Conservation (phyloP, 1,140 invertebrate genomes). For the Drosophila sturtevanti region DNA sequence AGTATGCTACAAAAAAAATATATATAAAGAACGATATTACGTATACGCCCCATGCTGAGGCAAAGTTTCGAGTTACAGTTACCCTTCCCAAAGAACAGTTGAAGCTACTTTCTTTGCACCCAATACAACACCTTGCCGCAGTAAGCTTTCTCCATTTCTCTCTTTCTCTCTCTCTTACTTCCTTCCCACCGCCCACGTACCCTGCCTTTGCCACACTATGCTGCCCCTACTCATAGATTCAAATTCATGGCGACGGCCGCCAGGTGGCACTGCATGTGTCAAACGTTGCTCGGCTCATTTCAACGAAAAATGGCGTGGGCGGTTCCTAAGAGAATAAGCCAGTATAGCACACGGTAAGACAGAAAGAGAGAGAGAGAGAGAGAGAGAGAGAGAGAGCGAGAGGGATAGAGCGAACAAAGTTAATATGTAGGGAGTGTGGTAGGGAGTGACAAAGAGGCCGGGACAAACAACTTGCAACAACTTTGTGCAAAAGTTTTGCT, state of each 20-base stretch:
- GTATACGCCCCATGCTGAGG: constrained; percentile 54
- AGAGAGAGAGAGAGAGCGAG: not conserved
- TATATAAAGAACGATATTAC: constrained; percentile 44
- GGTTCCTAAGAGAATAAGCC: constrained; percentile 3
- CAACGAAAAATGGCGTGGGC: constrained; percentile 40
- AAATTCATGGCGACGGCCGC: constrained; percentile 68
- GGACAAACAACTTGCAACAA: constrained; percentile 68
- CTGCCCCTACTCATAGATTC: constrained; percentile 40
- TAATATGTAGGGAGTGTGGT: not conserved
- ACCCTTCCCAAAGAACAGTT: not conserved
- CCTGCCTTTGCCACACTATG: too few species aligned
- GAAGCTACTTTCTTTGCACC: not conserved
- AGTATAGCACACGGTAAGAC: not conserved
- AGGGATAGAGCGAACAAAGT: not conserved
- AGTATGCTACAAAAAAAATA: constrained; percentile 54
- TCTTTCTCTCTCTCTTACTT: too few species aligned
- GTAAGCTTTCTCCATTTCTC: constrained; percentile 11
- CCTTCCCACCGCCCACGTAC: not conserved
- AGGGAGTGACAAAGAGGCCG: constrained; percentile 3
- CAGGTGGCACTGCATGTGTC: constrained; percentile 74
- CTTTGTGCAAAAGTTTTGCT: constrained; percentile 66
- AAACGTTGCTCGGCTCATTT: constrained; percentile 67
- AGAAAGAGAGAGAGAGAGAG: not conserved
- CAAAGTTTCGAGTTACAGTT: constrained; percentile 57
- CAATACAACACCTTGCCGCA: constrained; percentile 9